phyloP scores from a whole-genome alignment of 2,113 vertebrate species.

The Anguilla rostrata region DNA sequence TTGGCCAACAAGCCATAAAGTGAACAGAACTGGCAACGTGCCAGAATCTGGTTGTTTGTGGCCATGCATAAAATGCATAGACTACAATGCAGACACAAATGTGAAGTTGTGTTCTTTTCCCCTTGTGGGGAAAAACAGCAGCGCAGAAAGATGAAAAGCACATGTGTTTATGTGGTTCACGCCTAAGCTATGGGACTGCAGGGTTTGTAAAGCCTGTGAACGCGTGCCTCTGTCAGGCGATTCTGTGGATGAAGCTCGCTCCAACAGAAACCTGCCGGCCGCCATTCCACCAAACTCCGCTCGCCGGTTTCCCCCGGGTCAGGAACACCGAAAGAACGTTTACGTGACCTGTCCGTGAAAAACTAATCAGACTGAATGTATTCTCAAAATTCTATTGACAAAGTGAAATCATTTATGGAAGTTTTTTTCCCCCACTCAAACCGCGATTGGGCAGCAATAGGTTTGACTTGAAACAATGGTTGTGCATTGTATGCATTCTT shows the following conservation, averaged over 20 bases:
- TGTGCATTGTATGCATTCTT: not conserved
- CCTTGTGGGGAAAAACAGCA: not conserved
- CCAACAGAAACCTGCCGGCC: conserved; percentile 49
- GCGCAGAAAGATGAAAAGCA: not conserved
- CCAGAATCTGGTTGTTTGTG: conserved; percentile 6
- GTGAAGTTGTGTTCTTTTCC: not conserved
- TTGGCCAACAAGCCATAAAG: conserved; percentile 8
- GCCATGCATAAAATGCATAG: not conserved
- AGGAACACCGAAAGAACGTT: not conserved
- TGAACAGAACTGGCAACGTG: conserved; percentile 31
- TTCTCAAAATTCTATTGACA: not conserved
- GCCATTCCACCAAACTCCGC: not conserved
- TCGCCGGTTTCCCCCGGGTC: not conserved
- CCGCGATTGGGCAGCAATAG: not conserved
- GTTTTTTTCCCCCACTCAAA: not conserved
- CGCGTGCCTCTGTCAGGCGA: not conserved
- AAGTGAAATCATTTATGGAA: not conserved
- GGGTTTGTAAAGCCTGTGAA: conserved; percentile 52
- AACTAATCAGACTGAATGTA: not conserved
- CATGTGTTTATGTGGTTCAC: not conserved
- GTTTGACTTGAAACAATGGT: not conserved
- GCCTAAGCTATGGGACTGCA: conserved; percentile 28
- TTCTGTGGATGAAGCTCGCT: conserved; percentile 38
- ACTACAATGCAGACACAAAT: not conserved
- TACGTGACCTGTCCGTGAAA: not conserved